Evolutionary conservation across 2,797 vertebrate genomes (phyloP).

Genomic region (Moxostoma hubbsi): DNA sequence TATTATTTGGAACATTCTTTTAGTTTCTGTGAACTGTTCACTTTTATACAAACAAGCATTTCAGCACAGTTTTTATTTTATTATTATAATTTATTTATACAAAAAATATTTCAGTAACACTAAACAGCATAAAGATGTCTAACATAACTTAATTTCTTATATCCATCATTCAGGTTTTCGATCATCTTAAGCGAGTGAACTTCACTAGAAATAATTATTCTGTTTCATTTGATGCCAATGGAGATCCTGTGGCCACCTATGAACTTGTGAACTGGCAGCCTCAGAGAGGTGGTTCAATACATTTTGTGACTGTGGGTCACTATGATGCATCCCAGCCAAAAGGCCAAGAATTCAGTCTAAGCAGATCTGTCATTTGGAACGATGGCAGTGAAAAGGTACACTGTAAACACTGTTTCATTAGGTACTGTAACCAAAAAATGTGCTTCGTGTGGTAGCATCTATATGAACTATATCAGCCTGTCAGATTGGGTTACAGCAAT

Average conservation of each 20-base stretch:
- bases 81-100: too few relatives aligned
- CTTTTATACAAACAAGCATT: not conserved
- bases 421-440: too few relatives aligned
- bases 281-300: slow-evolving; percentile 53
- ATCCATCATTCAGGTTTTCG: slow-evolving; percentile 62
- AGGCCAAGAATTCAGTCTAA: slow-evolving; percentile 67
- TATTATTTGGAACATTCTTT: not conserved
- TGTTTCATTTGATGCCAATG: slow-evolving; percentile 76
- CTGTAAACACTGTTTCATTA: too few relatives aligned
- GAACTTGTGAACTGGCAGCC: slow-evolving; percentile 78
- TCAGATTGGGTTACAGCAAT: too few relatives aligned
- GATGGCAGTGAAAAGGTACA: slow-evolving; percentile 60
- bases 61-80: not conserved
- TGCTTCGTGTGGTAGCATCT: not conserved
- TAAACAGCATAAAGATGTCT: not conserved
- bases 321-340: slow-evolving; percentile 69
- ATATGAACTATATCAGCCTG: too few relatives aligned
- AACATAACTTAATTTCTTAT: not conserved
- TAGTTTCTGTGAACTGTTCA: not conserved
- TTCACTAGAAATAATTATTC: slow-evolving; percentile 69
- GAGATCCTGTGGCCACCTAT: slow-evolving; percentile 74
- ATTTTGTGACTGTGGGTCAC: slow-evolving; percentile 70
- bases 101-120: not conserved
- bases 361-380: slow-evolving; percentile 65
- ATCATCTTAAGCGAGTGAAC: slow-evolving; percentile 65